These are phyloP conservation scores for Heterotis niloticus DNA, from an alignment of 2,113 vertebrate genomes.

Conservation along the genomic window DNA sequence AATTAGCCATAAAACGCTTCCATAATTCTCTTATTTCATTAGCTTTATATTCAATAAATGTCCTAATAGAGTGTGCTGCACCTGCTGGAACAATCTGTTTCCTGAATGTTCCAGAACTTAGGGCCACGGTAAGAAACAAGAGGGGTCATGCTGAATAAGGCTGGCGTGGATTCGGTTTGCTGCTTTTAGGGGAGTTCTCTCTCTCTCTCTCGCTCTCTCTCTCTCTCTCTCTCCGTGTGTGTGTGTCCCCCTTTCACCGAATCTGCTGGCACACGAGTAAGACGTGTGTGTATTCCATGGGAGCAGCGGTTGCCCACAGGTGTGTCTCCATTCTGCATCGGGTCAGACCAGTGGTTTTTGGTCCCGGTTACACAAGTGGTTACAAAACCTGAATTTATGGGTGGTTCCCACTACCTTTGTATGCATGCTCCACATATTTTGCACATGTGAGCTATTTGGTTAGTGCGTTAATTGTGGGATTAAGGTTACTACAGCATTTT, in stretches of 20 bases:
- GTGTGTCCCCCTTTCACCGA: slow-evolving; percentile 21
- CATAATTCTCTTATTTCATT: slow-evolving; percentile 11
- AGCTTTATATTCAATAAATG: slow-evolving; percentile 17
- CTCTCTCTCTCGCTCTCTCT: too few relatives aligned
- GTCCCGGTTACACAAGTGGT: neutral
- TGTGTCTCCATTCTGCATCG: neutral
- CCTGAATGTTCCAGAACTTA: neutral
- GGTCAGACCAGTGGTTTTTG: neutral
- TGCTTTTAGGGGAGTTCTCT: neutral
- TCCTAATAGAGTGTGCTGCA: neutral
- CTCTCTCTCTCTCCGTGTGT: too few relatives aligned
- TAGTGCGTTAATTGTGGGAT: too few relatives aligned
- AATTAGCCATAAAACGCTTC: slow-evolving; percentile 16
- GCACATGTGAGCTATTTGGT: too few relatives aligned
- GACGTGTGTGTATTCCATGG: neutral
- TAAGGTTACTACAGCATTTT: too few relatives aligned
- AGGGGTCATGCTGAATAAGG: slow-evolving; percentile 3
- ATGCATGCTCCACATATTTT: neutral
- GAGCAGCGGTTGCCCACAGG: neutral
- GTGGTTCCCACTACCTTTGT: neutral
- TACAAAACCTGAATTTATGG: neutral
- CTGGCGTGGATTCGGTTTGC: neutral
- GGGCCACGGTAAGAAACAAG: slow-evolving; percentile 3
- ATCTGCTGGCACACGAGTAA: neutral
- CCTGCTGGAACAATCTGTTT: slow-evolving; percentile 14